Base-by-base conservation (phyloP, 2,888 invertebrate species). In the Autographa gamma region DNA sequence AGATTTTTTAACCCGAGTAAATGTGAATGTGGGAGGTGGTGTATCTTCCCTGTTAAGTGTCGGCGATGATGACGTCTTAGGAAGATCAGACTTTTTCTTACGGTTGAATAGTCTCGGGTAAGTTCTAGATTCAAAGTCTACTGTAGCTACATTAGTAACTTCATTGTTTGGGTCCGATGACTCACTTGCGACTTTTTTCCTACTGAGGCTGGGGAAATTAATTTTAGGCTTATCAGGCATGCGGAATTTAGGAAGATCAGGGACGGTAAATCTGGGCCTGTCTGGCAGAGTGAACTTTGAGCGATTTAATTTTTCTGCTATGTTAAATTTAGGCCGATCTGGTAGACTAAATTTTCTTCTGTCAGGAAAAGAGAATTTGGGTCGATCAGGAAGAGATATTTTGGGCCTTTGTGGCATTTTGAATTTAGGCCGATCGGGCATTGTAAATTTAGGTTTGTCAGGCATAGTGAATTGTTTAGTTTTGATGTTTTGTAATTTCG, bases 101-200 rank as follows among this genome's bases (percentile, higher is more conserved):
- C 92, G 93, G 71, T 90, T 91, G 84, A 97, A 97, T 79, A 98
- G 96, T 82, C 98, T 96, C 0, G 98, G 98, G 88, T 97, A 98
- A 0, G 98, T 98, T 82, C 97, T 97, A 77, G 97, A 97, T 90
- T 97, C 97, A 87, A 97, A 97, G 64, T 97, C 96, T 86, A 98
- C 97, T 59, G 96, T 96, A 66, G 96, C 95, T 52, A 95, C 93
- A 69, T 96, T 95, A 81, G 91, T 90, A 85, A 89, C 88, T 85
- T 90, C 95, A 64, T 84, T 86, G 71, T 88, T 90, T 18, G 92
- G 95, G 88, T 88, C 95, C 81, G 81, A 94, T 85, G 81, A 91
- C 76, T 95, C 94, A 13, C 85, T 88, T 61, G 91, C 90, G 31
- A 87, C 80, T 82, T 93, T 96, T 87, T 96, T 96, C 74, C 94